A percentile compares a stretch with the other conserved stretches of the same genome.
phyloP scores from a whole-genome alignment of 2,888 invertebrate species.

The Apotomis capreana region DNA sequence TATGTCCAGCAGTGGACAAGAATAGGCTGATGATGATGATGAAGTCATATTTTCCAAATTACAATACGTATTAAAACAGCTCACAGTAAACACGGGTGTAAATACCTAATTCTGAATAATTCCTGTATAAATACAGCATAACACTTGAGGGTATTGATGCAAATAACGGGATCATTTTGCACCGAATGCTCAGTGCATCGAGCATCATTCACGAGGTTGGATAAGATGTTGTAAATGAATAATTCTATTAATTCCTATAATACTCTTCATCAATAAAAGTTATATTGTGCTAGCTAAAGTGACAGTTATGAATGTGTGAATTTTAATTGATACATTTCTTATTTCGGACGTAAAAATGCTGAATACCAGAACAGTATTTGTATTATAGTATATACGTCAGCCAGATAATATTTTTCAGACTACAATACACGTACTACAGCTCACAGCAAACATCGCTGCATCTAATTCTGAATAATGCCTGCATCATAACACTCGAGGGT shows the following conservation, averaged over 20 bases:
- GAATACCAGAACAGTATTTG: background rate
- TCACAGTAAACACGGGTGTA: background rate
- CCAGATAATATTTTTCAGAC: too few relatives aligned
- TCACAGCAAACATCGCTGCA: background rate
- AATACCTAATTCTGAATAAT: conserved; percentile 11
- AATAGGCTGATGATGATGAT: too few relatives aligned
- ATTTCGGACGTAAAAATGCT: background rate
- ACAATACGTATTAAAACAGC: too few relatives aligned
- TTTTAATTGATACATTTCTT: too few relatives aligned
- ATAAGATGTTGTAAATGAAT: background rate
- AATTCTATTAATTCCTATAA: too few relatives aligned
- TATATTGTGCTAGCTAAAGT: too few relatives aligned
- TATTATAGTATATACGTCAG: too few relatives aligned
- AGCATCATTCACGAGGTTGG: conserved; percentile 23
- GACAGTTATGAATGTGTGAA: too few relatives aligned
- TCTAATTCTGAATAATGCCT: conserved; percentile 7
- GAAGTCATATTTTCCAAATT: too few relatives aligned
- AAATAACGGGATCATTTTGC: conserved; percentile 28
- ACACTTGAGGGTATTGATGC: conserved; percentile 21
- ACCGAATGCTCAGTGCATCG: conserved; percentile 7
- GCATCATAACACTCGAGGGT: conserved; percentile 14
- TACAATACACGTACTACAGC: too few relatives aligned
- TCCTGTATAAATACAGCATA: conserved; percentile 10
- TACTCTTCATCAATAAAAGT: too few relatives aligned
- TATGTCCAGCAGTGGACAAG: too few relatives aligned